Evolutionary conservation across 1,140 invertebrate species (phyloP).

Genomic region (Papilio glaucus): DNA sequence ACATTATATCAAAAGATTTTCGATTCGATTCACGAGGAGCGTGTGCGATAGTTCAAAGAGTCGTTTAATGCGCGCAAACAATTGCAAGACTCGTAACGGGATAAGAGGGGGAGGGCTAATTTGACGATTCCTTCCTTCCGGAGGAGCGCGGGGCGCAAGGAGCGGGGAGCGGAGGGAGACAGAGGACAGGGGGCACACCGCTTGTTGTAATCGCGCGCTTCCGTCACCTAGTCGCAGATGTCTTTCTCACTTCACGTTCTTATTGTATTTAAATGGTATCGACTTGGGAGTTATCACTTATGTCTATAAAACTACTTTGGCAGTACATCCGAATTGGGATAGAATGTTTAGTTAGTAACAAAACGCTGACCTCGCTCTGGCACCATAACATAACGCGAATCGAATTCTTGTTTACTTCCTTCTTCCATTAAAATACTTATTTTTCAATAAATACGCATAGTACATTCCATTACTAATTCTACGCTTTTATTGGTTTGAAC

Average conservation of each 20-base stretch:
- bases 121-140: slow-evolving; percentile 51
- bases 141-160: slow-evolving; percentile 18
- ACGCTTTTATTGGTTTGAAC: too few species aligned
- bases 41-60: slow-evolving; percentile 38
- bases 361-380: too few species aligned
- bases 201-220: slow-evolving; percentile 47
- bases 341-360: too few species aligned
- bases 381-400: too few species aligned
- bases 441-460: too few species aligned
- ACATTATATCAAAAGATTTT: not conserved
- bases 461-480: too few species aligned
- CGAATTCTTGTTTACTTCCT: too few species aligned
- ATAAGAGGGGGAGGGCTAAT: slow-evolving; percentile 38
- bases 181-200: slow-evolving; percentile 19
- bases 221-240: slow-evolving; percentile 33
- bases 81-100: slow-evolving; percentile 37
- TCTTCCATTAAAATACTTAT: too few species aligned
- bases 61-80: slow-evolving; percentile 51
- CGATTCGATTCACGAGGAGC: not conserved
- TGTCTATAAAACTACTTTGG: not conserved
- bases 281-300: not conserved
- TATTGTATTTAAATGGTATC: not conserved
- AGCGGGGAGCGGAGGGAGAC: slow-evolving; percentile 26
- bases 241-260: not conserved
- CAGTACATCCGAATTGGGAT: too few species aligned